Evolutionary conservation across 2,888 invertebrate genomes (phyloP).

Genomic region (Clivina fossor): DNA sequence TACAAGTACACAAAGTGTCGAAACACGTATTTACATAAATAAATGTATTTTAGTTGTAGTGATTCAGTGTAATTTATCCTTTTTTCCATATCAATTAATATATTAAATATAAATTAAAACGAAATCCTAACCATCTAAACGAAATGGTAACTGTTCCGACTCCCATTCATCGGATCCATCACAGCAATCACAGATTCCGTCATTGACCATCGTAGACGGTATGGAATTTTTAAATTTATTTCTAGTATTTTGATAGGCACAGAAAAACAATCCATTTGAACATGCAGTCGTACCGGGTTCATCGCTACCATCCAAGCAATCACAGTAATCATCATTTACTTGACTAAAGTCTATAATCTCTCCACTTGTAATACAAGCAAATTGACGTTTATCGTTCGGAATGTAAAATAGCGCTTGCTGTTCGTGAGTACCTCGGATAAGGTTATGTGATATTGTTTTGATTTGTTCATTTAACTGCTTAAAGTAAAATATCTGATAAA

Average conservation of each 20-base stretch:
- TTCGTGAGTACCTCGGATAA: slow-evolving; percentile 53
- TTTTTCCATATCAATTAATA: not conserved
- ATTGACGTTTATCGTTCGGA: slow-evolving; percentile 52
- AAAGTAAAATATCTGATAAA: slow-evolving; percentile 28
- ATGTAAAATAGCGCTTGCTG: slow-evolving; percentile 52
- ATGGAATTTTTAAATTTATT: slow-evolving; percentile 54
- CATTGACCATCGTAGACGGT: slow-evolving; percentile 83
- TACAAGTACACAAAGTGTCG: too few relatives aligned
- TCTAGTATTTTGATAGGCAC: slow-evolving; percentile 61
- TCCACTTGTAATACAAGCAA: slow-evolving; percentile 54
- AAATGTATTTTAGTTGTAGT: too few relatives aligned
- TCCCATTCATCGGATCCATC: slow-evolving; percentile 88
- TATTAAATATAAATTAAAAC: not conserved
- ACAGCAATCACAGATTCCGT: slow-evolving; percentile 93
- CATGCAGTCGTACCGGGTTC: slow-evolving; percentile 91
- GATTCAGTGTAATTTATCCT: too few relatives aligned
- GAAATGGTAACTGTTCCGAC: slow-evolving; percentile 36
- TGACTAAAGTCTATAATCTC: slow-evolving; percentile 57
- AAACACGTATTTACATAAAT: too few relatives aligned
- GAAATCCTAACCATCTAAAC: slow-evolving; percentile 32
- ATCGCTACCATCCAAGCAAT: slow-evolving; percentile 76
- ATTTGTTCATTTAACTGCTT: slow-evolving; percentile 26
- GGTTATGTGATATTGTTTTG: slow-evolving; percentile 13
- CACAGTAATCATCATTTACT: slow-evolving; percentile 86
- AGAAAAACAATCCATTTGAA: slow-evolving; percentile 79